Conservation (phyloP, 92 coral and sea anemone species). For the Zoanthus gigantus region DNA sequence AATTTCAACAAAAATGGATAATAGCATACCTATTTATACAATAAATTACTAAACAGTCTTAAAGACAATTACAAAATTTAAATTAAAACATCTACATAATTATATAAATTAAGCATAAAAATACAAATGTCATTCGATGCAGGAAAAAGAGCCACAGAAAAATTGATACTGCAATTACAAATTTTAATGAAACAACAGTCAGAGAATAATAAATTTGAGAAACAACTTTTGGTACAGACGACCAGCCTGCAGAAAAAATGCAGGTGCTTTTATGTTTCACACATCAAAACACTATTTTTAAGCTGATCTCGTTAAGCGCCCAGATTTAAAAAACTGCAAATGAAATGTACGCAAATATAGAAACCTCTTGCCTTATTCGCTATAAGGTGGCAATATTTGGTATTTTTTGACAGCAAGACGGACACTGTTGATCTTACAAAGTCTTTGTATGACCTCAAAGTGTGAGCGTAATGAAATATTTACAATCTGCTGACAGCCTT, state of each 20-base stretch:
- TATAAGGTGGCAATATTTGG: not conserved
- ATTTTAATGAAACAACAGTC: not conserved
- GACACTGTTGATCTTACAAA: constrained; percentile 3
- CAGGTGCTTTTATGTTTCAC: constrained; percentile 11
- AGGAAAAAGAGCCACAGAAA: not conserved
- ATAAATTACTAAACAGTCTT: too few relatives aligned
- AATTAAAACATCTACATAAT: not conserved
- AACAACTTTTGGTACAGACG: not conserved
- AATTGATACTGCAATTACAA: not conserved
- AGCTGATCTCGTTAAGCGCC: not conserved
- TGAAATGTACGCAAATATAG: not conserved
- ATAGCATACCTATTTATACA: too few relatives aligned
- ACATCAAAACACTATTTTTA: not conserved
- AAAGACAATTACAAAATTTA: not conserved
- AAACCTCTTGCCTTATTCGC: not conserved
- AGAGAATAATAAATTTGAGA: not conserved
- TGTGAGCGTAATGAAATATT: constrained; percentile 29
- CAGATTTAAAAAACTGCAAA: not conserved
- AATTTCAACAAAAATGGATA: too few relatives aligned
- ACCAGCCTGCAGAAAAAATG: not conserved
- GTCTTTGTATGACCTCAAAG: constrained; percentile 17
- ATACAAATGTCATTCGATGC: not conserved
- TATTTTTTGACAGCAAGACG: not conserved
- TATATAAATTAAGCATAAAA: not conserved
- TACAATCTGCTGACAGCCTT: not conserved